phyloP scores from a whole-genome alignment of 2,113 vertebrate species.

The Narcine bancroftii region DNA sequence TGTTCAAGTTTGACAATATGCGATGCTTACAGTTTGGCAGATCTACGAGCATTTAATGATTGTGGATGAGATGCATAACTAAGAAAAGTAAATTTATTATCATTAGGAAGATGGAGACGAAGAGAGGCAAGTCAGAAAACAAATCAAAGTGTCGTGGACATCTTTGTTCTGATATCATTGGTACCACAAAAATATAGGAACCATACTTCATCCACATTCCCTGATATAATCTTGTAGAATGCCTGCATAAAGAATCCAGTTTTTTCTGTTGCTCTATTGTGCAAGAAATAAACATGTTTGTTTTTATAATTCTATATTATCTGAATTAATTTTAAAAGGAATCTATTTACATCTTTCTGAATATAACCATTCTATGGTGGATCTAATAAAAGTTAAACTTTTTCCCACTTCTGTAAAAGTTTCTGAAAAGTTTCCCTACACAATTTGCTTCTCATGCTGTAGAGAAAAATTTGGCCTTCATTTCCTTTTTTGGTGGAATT shows the following conservation, averaged over 20 bases:
- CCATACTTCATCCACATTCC: too few species aligned
- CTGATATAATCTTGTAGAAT: neutral
- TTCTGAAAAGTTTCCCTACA: neutral
- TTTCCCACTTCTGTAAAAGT: neutral
- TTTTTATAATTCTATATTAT: neutral
- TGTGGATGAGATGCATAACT: neutral
- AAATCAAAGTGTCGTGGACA: neutral
- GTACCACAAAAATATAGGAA: neutral
- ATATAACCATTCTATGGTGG: neutral
- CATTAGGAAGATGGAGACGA: neutral
- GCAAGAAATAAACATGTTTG: neutral
- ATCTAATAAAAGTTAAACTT: neutral
- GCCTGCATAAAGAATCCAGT: neutral
- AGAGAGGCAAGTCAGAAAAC: neutral
- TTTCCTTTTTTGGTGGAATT: neutral
- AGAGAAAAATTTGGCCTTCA: neutral
- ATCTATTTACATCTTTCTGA: neutral
- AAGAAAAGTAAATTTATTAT: neutral
- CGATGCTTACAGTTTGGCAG: neutral
- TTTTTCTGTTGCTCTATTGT: neutral
- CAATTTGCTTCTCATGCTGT: neutral
- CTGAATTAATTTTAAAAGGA: neutral
- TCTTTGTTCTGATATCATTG: neutral
- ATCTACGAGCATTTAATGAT: neutral
- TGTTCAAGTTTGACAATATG: neutral